These are phyloP conservation scores for Lottia scabra DNA, from an alignment of 2,888 invertebrate genomes.

Conservation along the genomic window DNA sequence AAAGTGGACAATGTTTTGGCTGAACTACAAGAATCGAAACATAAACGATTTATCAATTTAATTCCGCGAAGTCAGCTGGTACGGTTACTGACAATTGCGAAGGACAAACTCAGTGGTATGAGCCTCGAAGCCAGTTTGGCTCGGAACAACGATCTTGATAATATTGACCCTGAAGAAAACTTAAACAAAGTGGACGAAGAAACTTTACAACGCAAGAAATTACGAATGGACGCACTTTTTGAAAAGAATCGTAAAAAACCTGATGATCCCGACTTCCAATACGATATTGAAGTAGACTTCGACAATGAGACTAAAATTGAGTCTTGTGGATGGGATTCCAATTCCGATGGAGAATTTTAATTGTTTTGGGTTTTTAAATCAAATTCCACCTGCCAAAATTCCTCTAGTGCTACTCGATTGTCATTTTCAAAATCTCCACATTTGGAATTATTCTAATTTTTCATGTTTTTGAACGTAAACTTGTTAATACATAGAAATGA, in stretches of 20 bases:
- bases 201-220: conserved; percentile 69
- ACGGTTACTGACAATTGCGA: conserved; percentile 70
- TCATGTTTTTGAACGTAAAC: no score
- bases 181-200: conserved; percentile 70
- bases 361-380: no score
- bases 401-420: no score
- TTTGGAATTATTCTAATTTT: no score
- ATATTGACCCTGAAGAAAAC: conserved; percentile 71
- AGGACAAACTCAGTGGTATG: conserved; percentile 69
- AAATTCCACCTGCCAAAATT: no score
- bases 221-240: conserved; percentile 71
- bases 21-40: conserved; percentile 66
- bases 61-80: conserved; percentile 68
- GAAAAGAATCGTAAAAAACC: conserved; percentile 69
- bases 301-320: conserved; percentile 54
- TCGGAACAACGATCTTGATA: conserved; percentile 64
- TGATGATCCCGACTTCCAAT: conserved; percentile 70
- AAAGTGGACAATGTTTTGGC: conserved; percentile 62
- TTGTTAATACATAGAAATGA: no score
- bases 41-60: conserved; percentile 64
- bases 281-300: conserved; percentile 71
- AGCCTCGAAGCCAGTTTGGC: conserved; percentile 67
- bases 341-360: conserved; percentile 57
- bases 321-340: conserved; percentile 69
- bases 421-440: no score